phyloP scores from a whole-genome alignment of 1,140 invertebrate genomes.

The Aradophagus sp. region DNA sequence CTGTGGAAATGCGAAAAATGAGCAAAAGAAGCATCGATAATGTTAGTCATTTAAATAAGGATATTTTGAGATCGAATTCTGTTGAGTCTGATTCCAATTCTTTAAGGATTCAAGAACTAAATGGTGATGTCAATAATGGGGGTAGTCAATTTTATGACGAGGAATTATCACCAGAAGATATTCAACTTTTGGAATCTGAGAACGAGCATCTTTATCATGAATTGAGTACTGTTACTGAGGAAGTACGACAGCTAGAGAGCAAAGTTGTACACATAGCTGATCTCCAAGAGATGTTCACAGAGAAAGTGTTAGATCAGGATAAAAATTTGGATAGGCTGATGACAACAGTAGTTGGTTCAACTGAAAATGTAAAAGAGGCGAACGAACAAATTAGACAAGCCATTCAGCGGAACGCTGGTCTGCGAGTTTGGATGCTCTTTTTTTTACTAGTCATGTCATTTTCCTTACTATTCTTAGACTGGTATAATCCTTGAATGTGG shows the following conservation, averaged over 20 bases:
- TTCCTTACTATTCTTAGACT: constrained; percentile 95
- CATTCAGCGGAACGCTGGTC: constrained; percentile 95
- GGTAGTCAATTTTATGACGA: constrained; percentile 73
- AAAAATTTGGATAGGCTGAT: constrained; percentile 93
- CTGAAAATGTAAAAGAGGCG: constrained; percentile 95
- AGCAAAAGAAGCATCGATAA: constrained; percentile 78
- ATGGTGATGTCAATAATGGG: constrained; percentile 63
- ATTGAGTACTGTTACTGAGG: constrained; percentile 83
- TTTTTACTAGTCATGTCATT: constrained; percentile 97
- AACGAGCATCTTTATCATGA: constrained; percentile 89
- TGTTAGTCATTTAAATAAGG: constrained; percentile 44
- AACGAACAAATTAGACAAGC: constrained; percentile 98
- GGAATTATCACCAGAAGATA: constrained; percentile 87
- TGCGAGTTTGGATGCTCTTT: constrained; percentile 95
- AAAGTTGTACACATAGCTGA: constrained; percentile 97
- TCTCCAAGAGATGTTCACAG: constrained; percentile 96
- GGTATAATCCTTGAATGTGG: constrained; percentile 94
- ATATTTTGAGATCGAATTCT: constrained; percentile 30
- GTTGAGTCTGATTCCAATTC: constrained; percentile 59
- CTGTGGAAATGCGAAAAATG: constrained; percentile 87
- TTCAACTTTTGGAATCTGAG: constrained; percentile 92
- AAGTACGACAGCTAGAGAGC: constrained; percentile 90
- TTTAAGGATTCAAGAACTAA: constrained; percentile 68
- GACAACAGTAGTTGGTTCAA: constrained; percentile 89
- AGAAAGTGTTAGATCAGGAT: constrained; percentile 97